Evolutionary conservation across 92 coral and sea anemone genomes (phyloP), one percentile per base, ranked within the genome.

Genomic region (Scolanthus callimorphus): DNA sequence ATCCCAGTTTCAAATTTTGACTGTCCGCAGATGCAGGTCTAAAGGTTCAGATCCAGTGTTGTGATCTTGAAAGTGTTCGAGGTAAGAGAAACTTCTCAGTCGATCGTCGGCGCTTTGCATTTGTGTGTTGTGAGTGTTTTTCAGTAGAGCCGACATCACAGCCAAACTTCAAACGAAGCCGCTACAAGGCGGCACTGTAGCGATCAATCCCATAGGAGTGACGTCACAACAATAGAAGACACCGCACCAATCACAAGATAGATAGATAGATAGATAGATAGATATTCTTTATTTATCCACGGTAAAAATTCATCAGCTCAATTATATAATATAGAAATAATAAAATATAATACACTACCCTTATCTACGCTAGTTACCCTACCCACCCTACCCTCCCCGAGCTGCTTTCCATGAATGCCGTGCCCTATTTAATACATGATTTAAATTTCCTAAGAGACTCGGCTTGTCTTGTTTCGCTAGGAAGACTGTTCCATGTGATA

Each of bases 181-280:
- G 94, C 91, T 65, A 60, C 78, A 77, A 94, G 99, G 96, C 99
- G 99, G 99, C 86, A 86, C 77, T 79, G 56, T 31, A 65, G 39
- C 94, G 85, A 94, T 94, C 99, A 94, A 94, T 94, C 92, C 94
- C 92, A 57, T 67, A 78, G 88, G 97, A 88, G 90, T 69, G 63
- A 94, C 99, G 99, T 94, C 99, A 94, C 90, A 85, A 75, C 70
- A 81, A 76, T 43, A 49, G 37, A 73, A 49, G 55, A 94, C 55
- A 78, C 99, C 99, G 99, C 99, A 46, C 99, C 99, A 94, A 94
- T 94, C 94, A 94, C 76, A 63, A 27, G n/a, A n/a, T n/a, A n/a
- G n/a, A n/a, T n/a, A n/a, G n/a, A n/a, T n/a, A n/a, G n/a, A n/a
- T n/a, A n/a, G n/a, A n/a, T n/a, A n/a, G n/a, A n/a, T n/a, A n/a